Evolutionary conservation across 2,797 vertebrate species (phyloP).

Genomic region (Sebastes miniatus): DNA sequence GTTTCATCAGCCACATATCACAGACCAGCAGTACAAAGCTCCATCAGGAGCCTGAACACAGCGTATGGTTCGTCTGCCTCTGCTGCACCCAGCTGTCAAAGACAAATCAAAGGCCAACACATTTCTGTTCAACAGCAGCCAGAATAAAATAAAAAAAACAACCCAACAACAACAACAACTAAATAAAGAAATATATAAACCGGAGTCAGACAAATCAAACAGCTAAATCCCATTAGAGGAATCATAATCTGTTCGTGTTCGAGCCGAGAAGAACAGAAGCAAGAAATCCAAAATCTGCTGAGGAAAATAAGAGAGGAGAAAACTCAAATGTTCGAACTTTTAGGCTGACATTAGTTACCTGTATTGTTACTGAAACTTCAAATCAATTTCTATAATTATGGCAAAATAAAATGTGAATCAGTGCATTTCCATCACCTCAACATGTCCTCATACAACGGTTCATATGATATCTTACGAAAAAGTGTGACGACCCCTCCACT

Average conservation of each 20-base stretch:
- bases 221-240: slow-evolving; percentile 25
- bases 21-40: slow-evolving; percentile 36
- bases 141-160: not conserved
- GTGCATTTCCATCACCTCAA: no score
- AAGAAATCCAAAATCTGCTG: not conserved
- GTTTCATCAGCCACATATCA: slow-evolving; percentile 62
- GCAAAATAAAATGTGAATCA: no score
- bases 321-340: not conserved
- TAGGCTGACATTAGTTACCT: not conserved
- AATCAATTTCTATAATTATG: not conserved
- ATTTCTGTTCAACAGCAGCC: not conserved
- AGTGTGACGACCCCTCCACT: no score
- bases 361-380: not conserved
- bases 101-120: slow-evolving; percentile 32
- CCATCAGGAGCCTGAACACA: not conserved
- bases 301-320: not conserved
- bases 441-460: no score
- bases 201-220: slow-evolving; percentile 10
- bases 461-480: no score
- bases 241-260: not conserved
- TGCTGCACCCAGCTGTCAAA: not conserved
- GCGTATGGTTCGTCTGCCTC: not conserved
- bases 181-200: not conserved
- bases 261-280: not conserved
- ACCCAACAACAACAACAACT: not conserved